Evolutionary conservation across 2,797 vertebrate species (phyloP).

Genomic region (Oryzias sinensis): DNA sequence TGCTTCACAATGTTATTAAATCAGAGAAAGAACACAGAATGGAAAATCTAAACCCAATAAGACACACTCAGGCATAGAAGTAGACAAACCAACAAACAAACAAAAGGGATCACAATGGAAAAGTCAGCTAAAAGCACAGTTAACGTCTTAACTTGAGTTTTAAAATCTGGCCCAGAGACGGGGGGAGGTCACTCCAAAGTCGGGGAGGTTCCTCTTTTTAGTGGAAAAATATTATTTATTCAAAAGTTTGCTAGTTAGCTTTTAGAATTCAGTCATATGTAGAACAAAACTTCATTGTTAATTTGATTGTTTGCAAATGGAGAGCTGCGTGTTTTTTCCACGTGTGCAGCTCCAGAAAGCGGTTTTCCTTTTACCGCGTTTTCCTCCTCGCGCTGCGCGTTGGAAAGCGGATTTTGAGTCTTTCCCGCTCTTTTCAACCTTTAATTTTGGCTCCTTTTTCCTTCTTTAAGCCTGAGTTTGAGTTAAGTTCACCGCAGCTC

Average conservation of each 20-base stretch:
- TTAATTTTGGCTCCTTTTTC: slow-evolving; percentile 10
- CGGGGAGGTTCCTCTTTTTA: background rate
- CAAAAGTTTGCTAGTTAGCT: slow-evolving; percentile 7
- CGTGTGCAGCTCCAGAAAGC: slow-evolving; percentile 44
- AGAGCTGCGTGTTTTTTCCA: slow-evolving; percentile 64
- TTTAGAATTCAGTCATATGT: no score
- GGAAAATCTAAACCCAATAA: no score
- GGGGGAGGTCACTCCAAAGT: no score
- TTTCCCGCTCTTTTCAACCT: slow-evolving; percentile 16
- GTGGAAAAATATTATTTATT: background rate
- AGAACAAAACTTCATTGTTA: slow-evolving; percentile 42
- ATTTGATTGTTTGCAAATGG: slow-evolving; percentile 33
- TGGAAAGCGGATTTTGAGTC: slow-evolving; percentile 20
- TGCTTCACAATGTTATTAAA: no score
- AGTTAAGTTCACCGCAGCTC: slow-evolving; percentile 24
- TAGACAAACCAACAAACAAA: no score
- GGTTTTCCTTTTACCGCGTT: slow-evolving; percentile 16
- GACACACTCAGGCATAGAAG: no score
- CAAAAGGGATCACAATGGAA: no score
- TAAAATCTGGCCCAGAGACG: no score
- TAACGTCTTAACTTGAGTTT: no score
- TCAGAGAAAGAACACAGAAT: no score
- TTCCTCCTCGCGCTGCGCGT: slow-evolving; percentile 13
- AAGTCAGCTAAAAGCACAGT: no score
- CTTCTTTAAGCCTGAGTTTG: slow-evolving; percentile 20